phyloP scores from a whole-genome alignment of 2,888 invertebrate species.

The Tuta absoluta region DNA sequence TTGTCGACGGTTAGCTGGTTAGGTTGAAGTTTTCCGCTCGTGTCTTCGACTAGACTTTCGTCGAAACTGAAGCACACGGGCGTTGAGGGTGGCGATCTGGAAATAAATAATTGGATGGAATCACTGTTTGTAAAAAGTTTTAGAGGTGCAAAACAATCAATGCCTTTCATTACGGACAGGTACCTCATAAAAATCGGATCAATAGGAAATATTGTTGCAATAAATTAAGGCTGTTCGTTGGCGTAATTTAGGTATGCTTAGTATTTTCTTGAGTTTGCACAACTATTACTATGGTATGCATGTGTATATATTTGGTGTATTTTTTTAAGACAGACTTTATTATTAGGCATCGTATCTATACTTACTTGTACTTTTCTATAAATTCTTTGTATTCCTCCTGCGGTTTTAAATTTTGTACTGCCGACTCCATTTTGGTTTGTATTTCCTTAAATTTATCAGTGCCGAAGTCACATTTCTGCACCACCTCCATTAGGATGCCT shows the following conservation, averaged over 20 bases:
- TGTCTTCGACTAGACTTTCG: constrained; percentile 92
- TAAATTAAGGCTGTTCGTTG: no score
- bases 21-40: constrained; percentile 92
- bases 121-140: not conserved
- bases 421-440: constrained; percentile 87
- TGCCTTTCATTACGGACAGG: no score
- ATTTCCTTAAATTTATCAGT: constrained; percentile 90
- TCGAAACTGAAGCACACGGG: constrained; percentile 92
- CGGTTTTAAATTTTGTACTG: constrained; percentile 89
- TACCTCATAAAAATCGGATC: no score
- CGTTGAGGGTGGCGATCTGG: constrained; percentile 89
- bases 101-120: constrained; percentile 34
- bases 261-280: no score
- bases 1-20: constrained; percentile 95
- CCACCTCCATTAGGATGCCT: constrained; percentile 89
- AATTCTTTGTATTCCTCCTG: constrained; percentile 94
- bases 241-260: no score
- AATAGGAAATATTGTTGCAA: no score
- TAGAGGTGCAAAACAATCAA: no score
- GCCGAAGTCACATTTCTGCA: constrained; percentile 89
- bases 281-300: no score
- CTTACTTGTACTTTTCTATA: constrained; percentile 92
- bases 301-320: no score
- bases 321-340: no score
- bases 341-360: constrained; percentile 29